phyloP scores from a whole-genome alignment of 2,888 invertebrate genomes.

The Lithophane socia region DNA sequence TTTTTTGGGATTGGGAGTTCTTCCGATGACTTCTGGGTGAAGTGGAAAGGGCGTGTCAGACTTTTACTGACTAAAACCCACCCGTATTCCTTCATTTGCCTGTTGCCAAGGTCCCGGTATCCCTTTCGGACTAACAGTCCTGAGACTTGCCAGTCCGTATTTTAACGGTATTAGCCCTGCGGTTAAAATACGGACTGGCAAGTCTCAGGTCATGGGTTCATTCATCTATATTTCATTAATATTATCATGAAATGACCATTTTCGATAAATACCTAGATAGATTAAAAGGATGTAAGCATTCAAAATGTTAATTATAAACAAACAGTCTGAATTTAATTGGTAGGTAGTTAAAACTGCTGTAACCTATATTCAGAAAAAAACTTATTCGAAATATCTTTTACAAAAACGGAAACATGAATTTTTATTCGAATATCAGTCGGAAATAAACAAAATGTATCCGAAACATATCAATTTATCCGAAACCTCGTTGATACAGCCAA shows the following conservation, averaged over 20 bases:
- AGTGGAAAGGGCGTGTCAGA: too few relatives aligned
- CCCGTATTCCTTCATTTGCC: too few relatives aligned
- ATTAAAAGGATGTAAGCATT: neutral
- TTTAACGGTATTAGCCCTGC: too few relatives aligned
- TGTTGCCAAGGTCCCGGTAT: too few relatives aligned
- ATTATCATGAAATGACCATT: neutral
- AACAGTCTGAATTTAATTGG: too few relatives aligned
- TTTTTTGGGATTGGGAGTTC: too few relatives aligned
- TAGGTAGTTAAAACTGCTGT: neutral
- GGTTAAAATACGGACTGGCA: neutral
- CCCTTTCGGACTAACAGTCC: too few relatives aligned
- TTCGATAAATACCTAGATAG: neutral
- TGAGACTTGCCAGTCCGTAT: too few relatives aligned
- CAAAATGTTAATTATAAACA: neutral
- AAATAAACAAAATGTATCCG: slow-evolving; percentile 51
- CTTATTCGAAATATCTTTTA: neutral
- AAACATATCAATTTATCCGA: slow-evolving; percentile 60
- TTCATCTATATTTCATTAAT: neutral
- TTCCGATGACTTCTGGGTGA: too few relatives aligned
- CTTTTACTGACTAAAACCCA: too few relatives aligned
- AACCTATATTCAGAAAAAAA: slow-evolving; percentile 2
- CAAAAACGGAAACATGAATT: slow-evolving; percentile 17
- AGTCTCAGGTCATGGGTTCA: neutral
- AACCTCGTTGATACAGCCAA: slow-evolving; percentile 51
- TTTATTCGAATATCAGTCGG: slow-evolving; percentile 32